Evolutionary conservation across 30 jellyfish, hydroid and myxozoan genomes (phyloP), one percentile per base, ranked within the genome.

Genomic region (Aurelia coerulea): DNA sequence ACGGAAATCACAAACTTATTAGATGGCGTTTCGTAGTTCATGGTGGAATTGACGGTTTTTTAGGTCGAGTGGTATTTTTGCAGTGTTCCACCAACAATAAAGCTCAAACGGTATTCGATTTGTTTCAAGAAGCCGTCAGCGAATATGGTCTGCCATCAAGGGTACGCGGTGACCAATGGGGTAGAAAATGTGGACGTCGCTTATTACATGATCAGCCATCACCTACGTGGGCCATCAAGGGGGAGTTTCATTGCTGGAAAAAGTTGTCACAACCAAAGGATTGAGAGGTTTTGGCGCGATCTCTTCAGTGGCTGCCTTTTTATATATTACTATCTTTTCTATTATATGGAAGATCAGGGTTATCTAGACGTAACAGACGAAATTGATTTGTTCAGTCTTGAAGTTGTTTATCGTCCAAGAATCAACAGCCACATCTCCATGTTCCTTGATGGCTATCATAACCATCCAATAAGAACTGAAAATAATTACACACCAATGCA

Each of bases 181-280:
- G 91, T 33, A 16, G 85, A 81, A 68, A 81, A 81, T 67, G 85
- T 81, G 10, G 91, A 81, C 68, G 84, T 81, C n/a, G 91, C 84
- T 15, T 23, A 35, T 29, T 81, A 41, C 51, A 70, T 81, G 85
- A 42, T 81, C 4, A n/a, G 59, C 51, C 85, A 81, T 42, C 91
- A 85, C 2, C 50, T 51, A 29, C 14, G 85, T 23, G 91, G 91
- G 15, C 85, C 91, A 18, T 42, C 65, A 2, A 50, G 91, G 50
- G 91, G 91, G 31, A 81, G 91, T 42, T 81, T 41, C 78, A 81
- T 68, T 9, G 84, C 85, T 19, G 76, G 91, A 14, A 81, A 81
- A 81, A 81, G 91, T 34, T 81, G 91, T 76, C 84, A 69, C 78
- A 81, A 78, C 39, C 88, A 78, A 78, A 23, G 88, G 71, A 77